phyloP scores from a whole-genome alignment of 1,140 invertebrate species.

The Magallana ariakensis region DNA sequence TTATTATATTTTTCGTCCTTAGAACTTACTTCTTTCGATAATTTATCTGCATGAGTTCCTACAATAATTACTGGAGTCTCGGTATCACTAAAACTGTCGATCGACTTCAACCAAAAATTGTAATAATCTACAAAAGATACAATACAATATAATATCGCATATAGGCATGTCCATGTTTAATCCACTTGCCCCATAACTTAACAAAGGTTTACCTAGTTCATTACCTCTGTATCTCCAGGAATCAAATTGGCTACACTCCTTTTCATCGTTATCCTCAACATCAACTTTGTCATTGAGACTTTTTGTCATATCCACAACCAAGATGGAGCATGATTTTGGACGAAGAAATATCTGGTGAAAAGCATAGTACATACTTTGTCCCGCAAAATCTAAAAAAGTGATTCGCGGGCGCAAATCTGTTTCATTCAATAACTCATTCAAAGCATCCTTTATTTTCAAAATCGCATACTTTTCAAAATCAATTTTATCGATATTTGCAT shows the following conservation, averaged over 20 bases:
- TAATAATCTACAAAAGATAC: background rate
- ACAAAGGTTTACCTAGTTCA: no score
- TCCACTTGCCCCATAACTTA: no score
- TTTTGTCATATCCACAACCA: background rate
- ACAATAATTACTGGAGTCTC: background rate
- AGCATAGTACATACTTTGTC: background rate
- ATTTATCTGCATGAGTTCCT: background rate
- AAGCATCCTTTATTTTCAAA: no score
- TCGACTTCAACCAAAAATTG: conserved; percentile 4
- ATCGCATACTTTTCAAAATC: no score
- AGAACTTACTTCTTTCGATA: background rate
- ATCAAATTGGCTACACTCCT: background rate
- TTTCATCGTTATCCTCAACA: background rate
- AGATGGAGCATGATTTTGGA: background rate
- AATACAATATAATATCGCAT: no score
- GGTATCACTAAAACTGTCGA: background rate
- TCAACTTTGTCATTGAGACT: background rate
- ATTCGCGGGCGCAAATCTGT: background rate
- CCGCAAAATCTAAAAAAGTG: background rate
- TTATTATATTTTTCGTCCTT: no score
- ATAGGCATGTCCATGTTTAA: no score
- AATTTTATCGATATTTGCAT: no score
- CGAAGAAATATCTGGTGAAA: background rate
- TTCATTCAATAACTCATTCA: no score
- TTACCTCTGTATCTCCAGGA: background rate